Percentiles rank a stretch among this genome's conserved stretches.
Conservation (phyloP, 1,140 invertebrate genomes). For the Drosophila repleta region DNA sequence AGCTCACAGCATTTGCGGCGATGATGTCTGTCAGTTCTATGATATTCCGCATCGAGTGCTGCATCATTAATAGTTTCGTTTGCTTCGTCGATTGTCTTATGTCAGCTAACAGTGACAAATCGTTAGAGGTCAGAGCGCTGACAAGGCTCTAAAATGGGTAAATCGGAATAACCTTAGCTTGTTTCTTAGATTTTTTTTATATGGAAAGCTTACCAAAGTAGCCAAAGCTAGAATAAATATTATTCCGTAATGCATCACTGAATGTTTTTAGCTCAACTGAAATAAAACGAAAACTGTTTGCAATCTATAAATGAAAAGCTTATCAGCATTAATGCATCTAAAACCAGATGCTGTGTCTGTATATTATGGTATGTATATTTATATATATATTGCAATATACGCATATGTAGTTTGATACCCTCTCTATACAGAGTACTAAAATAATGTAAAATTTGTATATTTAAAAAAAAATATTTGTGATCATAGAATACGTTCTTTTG, state of each 20-base stretch:
- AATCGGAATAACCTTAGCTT: too few relatives aligned
- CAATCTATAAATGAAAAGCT: not conserved
- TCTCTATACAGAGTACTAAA: too few relatives aligned
- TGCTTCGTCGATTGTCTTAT: not conserved
- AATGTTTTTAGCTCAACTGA: constrained; percentile 8
- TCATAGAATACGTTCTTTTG: too few relatives aligned
- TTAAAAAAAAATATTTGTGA: too few relatives aligned
- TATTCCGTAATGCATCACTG: constrained; percentile 2
- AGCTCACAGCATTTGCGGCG: not conserved
- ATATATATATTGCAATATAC: not conserved
- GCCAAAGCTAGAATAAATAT: not conserved
- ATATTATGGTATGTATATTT: not conserved
- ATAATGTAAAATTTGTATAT: too few relatives aligned
- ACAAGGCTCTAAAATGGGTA: constrained; percentile 5
- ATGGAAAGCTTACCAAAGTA: not conserved
- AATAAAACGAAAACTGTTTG: not conserved
- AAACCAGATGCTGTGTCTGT: not conserved
- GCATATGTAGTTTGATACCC: not conserved
- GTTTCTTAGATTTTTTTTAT: too few relatives aligned
- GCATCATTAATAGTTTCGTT: not conserved
- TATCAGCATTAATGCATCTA: constrained; percentile 5
- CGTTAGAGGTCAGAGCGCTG: not conserved
- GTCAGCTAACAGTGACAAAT: constrained; percentile 4
- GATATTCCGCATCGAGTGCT: not conserved
- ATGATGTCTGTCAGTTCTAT: not conserved